phyloP scores from a whole-genome alignment of 1,140 invertebrate species.

The Trichonephila clavata region DNA sequence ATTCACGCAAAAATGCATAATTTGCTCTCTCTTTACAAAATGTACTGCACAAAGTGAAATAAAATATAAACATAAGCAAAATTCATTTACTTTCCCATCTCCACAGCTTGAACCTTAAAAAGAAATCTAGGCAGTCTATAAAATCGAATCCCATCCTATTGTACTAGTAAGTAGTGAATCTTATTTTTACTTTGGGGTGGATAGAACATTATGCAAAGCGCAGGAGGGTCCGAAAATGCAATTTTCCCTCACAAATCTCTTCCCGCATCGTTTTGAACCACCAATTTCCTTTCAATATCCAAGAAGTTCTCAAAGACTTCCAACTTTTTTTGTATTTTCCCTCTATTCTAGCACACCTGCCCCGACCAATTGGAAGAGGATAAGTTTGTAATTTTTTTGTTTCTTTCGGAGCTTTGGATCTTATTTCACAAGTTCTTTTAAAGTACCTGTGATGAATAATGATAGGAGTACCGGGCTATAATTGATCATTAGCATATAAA shows the following conservation, averaged over 20 bases:
- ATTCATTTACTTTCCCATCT: too few species aligned
- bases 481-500: too few species aligned
- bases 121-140: background rate
- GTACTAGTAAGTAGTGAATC: background rate
- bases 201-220: slow-evolving; percentile 35
- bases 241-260: slow-evolving; percentile 47
- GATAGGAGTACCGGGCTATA: too few species aligned
- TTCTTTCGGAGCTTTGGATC: too few species aligned
- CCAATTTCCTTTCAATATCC: slow-evolving; percentile 54
- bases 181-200: background rate
- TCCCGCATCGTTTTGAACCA: slow-evolving; percentile 15
- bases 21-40: too few species aligned
- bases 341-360: background rate
- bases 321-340: background rate
- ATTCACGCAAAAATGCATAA: too few species aligned
- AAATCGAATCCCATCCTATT: background rate
- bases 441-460: too few species aligned
- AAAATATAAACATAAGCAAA: too few species aligned
- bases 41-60: too few species aligned
- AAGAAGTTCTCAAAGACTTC: background rate
- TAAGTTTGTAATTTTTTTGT: background rate
- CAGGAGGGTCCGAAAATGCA: slow-evolving; percentile 6
- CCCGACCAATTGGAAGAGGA: background rate
- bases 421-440: too few species aligned
- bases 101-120: too few species aligned